Conservation (phyloP, 2,888 invertebrate genomes). For the Drosophila dives region DNA sequence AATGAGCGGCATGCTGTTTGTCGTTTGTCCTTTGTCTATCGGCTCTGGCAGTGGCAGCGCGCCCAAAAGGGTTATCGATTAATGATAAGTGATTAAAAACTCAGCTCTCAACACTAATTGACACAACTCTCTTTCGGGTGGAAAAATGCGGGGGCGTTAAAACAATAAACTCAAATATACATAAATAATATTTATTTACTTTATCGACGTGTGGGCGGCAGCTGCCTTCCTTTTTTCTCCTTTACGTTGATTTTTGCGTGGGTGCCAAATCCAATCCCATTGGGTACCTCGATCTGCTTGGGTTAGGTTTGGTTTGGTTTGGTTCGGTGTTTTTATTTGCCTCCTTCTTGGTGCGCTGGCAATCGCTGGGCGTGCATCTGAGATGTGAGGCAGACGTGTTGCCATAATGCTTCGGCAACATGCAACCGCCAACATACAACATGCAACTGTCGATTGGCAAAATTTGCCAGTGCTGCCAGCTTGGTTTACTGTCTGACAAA, state of each 20-base stretch:
- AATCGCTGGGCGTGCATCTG: conserved; percentile 75
- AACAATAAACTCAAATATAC: conserved; percentile 52
- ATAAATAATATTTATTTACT: conserved; percentile 68
- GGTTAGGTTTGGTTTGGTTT: not conserved
- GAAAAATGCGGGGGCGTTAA: conserved; percentile 30
- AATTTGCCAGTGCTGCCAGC: conserved; percentile 50
- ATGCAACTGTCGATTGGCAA: conserved; percentile 48
- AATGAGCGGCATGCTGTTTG: conserved; percentile 59
- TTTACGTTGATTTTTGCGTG: conserved; percentile 30
- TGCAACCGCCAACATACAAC: conserved; percentile 47
- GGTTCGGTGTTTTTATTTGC: not conserved
- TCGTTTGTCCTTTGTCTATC: not conserved
- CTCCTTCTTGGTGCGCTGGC: conserved; percentile 23
- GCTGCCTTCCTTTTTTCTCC: conserved; percentile 5
- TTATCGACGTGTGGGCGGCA: conserved; percentile 47
- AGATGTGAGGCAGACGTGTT: conserved; percentile 55
- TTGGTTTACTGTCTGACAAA: not conserved
- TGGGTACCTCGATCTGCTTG: not conserved
- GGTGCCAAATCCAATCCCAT: conserved; percentile 20
- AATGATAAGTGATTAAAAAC: conserved; percentile 38
- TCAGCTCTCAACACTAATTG: conserved; percentile 42
- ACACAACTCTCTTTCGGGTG: conserved; percentile 31
- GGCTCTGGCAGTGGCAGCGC: conserved; percentile 24
- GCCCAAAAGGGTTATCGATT: conserved; percentile 59
- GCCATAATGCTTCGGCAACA: conserved; percentile 63